Evolutionary conservation across 2,888 invertebrate species (phyloP).

Genomic region (Tridacna gigas): DNA sequence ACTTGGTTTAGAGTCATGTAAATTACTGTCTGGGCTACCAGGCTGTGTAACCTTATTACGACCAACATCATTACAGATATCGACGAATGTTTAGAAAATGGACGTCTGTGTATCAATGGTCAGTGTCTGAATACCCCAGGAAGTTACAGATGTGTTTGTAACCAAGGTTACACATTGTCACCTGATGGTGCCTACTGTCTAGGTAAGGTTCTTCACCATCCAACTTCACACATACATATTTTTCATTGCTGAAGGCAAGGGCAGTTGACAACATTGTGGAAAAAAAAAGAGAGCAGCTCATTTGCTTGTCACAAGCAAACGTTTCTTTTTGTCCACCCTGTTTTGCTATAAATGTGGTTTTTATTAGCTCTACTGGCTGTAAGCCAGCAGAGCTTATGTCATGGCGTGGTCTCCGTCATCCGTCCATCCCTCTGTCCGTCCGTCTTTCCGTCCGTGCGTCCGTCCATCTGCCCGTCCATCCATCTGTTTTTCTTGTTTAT

Average conservation of each 20-base stretch:
- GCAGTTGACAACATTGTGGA: background rate
- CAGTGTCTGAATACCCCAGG: conserved; percentile 84
- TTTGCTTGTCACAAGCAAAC: background rate
- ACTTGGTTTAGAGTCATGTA: too few relatives aligned
- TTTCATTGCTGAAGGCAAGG: background rate
- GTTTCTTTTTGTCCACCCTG: too few relatives aligned
- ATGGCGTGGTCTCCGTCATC: too few relatives aligned
- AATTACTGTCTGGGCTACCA: too few relatives aligned
- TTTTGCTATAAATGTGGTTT: too few relatives aligned
- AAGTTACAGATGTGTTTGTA: conserved; percentile 89
- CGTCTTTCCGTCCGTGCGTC: too few relatives aligned
- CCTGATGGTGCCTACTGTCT: conserved; percentile 94
- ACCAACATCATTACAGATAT: conserved; percentile 77
- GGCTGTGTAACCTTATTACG: background rate
- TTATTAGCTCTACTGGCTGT: too few relatives aligned
- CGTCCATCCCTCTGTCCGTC: too few relatives aligned
- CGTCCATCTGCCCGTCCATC: too few relatives aligned
- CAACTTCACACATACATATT: background rate
- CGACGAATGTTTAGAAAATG: conserved; percentile 85
- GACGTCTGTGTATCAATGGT: conserved; percentile 83
- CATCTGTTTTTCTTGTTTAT: too few relatives aligned
- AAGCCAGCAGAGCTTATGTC: too few relatives aligned
- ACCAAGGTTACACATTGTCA: conserved; percentile 92
- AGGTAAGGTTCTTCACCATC: conserved; percentile 84
- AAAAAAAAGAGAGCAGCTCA: background rate